Evolutionary conservation across 2,888 invertebrate species (phyloP), one percentile per base, ranked within the genome.

Genomic region (Boloria selene): DNA sequence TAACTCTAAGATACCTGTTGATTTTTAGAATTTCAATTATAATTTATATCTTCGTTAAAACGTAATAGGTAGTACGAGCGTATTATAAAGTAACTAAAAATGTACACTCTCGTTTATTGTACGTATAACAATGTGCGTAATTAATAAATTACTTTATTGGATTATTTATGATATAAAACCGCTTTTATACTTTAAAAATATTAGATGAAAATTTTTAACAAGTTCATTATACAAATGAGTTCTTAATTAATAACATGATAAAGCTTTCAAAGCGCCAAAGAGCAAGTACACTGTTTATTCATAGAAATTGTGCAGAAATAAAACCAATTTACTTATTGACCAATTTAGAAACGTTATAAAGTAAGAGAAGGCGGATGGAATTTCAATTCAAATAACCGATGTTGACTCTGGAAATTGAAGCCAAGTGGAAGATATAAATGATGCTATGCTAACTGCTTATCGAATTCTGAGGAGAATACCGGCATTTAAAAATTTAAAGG

Each of bases 341-440:
- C 22, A 47, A 58, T 58, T 16, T 58, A 13, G 4, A 14, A 13
- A 16, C 61, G 54, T 45, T 16, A 53, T 53, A 50, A 49, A 58
- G 51, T 50, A 55, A 61, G 51, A 65, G 59, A 51, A 22, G 38
- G 47, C 45, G 55, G 51, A n/a, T 49, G 50, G 55, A 67, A 64
- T 67, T 69, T 68, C 44, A 64, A 59, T 61, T 58, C 59, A 68
- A 71, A 68, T 54, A 70, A 62, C 62, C 66, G 55, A 17, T 70
- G 70, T 73, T 74, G 71, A 66, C 68, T 71, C 64, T 47, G 68
- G 50, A 69, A 73, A 72, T 70, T 69, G 70, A 64, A 70, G 49
- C 31, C 31, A 69, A 70, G 63, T 51, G 42, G 45, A 47, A 47
- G 18, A 47, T 49, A n/a, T 52, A 45, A 53, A 47, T 26, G 61